Evolutionary conservation across 2,888 invertebrate genomes (phyloP).

Genomic region (Cylindroiulus punctatus): DNA sequence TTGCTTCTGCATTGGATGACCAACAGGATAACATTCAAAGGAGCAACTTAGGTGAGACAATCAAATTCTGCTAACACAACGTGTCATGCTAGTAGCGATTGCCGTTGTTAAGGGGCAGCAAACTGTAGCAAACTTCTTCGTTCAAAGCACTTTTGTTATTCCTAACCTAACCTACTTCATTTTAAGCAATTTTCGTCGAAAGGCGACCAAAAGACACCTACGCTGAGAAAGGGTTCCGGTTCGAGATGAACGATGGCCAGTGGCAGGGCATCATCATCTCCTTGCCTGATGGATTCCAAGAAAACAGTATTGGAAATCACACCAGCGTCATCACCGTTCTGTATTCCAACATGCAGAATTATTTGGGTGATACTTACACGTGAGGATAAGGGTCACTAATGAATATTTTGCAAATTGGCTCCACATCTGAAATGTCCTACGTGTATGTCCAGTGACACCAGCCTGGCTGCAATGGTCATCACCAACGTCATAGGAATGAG

Average conservation of each 20-base stretch:
- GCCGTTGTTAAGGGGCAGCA: neutral
- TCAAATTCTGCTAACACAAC: neutral
- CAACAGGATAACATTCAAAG: neutral
- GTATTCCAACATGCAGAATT: conserved; percentile 32
- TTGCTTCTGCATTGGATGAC: conserved; percentile 13
- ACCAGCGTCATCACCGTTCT: conserved; percentile 39
- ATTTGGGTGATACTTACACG: neutral
- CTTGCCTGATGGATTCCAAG: conserved; percentile 19
- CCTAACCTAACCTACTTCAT: neutral
- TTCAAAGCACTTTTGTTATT: neutral
- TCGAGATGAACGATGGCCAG: neutral
- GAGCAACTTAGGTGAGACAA: neutral
- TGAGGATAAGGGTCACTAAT: neutral
- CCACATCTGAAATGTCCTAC: neutral
- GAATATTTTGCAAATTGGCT: neutral
- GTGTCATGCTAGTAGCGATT: neutral
- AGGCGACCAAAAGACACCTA: conserved; percentile 24
- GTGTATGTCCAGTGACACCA: neutral
- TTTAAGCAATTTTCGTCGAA: conserved; percentile 36
- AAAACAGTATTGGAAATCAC: neutral
- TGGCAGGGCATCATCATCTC: conserved; percentile 34
- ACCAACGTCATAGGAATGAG: conserved; percentile 41
- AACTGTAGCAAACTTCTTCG: neutral
- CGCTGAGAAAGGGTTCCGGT: neutral
- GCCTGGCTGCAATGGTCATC: neutral